Evolutionary conservation across 2,113 vertebrate genomes (phyloP), one percentile per base, ranked within the genome.

Genomic region (Myodes glareolus): DNA sequence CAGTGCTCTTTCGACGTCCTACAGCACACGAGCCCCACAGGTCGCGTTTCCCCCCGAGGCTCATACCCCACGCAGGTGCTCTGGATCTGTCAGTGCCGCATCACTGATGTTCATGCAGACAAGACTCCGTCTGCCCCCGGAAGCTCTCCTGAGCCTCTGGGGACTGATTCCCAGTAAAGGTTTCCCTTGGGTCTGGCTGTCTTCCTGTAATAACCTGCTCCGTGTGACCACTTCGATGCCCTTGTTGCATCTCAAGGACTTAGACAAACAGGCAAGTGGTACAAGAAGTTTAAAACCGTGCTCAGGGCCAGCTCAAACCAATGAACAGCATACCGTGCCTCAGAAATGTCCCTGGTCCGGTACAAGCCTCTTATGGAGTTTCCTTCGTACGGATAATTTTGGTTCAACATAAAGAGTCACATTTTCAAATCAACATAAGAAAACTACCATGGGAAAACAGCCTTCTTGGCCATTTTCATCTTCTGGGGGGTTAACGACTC

Each of bases 361-460:
- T 13, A 19, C 3, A n/a, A 5, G 19, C 33, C 58, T 95, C 81
- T 65, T 88, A 65, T 36, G 88, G 31, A 94, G 4, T 31, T 65
- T 94, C 82, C 76, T 78, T 88, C 72, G 58, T 63, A 55, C 13
- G 47, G 47, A 90, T 76, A 36, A 82, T 78, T 94, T 81, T 13
- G 5, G 16, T 58, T 17, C 39, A 88, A 94, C 63, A 33, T n/a
- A 81, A 84, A 70, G 33, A 88, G 90, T 25, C 50, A 16, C 68
- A 92, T 90, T 91, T 91, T 82, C 55, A 63, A 96, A 78, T 70
- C 14, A 89, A 90, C 58, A 82, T 63, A 80, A 42, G 75, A 91
- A 97, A 96, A 80, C 5, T 70, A 88, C 36, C 27, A 21, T 5
- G 29, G 9, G 45, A 86, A 96, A 95, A 91, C 47, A 63, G 29